A percentile compares a stretch with the other conserved stretches of the same genome.
phyloP scores from a whole-genome alignment of 2,113 vertebrate species.

The Andinoacara biseriatus region DNA sequence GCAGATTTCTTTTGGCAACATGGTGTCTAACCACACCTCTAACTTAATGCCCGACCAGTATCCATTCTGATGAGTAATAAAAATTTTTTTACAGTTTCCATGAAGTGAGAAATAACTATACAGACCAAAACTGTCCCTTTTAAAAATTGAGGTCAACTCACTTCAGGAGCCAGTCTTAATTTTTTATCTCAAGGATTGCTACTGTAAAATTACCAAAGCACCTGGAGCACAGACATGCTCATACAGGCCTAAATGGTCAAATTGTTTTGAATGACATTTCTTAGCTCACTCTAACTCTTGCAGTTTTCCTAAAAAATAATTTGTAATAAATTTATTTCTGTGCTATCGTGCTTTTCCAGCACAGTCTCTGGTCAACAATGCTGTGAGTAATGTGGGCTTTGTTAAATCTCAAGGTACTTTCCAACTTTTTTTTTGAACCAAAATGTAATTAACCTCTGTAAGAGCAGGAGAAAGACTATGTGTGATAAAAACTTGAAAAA shows the following conservation, averaged over 20 bases:
- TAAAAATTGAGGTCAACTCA: no score
- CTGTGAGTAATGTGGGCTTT: background rate
- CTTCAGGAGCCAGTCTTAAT: no score
- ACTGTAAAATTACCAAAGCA: background rate
- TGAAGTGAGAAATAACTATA: no score
- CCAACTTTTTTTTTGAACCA: constrained; percentile 1
- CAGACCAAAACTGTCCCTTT: no score
- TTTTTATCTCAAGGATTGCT: background rate
- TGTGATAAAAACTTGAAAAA: constrained; percentile 10
- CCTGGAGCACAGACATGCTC: background rate
- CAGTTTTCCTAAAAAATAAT: background rate
- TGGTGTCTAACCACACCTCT: no score
- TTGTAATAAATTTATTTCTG: background rate
- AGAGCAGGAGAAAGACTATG: background rate
- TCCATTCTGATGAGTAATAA: no score
- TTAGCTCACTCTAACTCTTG: background rate
- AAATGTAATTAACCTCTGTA: constrained; percentile 46
- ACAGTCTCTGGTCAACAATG: background rate
- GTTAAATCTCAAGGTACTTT: background rate
- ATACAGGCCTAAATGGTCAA: background rate
- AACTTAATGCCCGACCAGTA: background rate
- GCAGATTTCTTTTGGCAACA: no score
- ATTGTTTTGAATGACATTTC: background rate
- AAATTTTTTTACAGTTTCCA: no score
- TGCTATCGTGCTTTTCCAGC: background rate